These are phyloP conservation scores for Callipepla squamata DNA, from an alignment of 2,113 vertebrate species.

Conservation along the genomic window DNA sequence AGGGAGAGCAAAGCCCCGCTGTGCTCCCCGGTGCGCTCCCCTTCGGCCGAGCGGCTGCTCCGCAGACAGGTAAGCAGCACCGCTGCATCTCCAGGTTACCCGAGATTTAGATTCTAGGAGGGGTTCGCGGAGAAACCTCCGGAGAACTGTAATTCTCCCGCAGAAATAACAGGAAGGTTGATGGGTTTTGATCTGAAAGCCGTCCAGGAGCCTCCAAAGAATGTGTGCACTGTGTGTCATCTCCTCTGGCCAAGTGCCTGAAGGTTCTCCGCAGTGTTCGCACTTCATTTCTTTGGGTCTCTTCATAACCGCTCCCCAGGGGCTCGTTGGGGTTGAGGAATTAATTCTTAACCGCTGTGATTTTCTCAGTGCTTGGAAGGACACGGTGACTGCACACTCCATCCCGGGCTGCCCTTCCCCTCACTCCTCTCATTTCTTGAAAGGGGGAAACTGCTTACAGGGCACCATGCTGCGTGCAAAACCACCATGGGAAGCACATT, in stretches of 20 bases:
- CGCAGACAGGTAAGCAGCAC: constrained; percentile 88
- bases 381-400: neutral
- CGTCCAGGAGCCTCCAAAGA: constrained; percentile 42
- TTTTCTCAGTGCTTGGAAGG: constrained; percentile 38
- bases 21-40: constrained; percentile 81
- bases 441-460: neutral
- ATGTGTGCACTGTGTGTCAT: neutral
- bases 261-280: constrained; percentile 38
- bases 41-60: constrained; percentile 89
- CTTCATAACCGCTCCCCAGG: constrained; percentile 44
- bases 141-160: constrained; percentile 27
- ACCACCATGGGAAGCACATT: neutral
- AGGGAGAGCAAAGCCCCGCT: constrained; percentile 82
- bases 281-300: constrained; percentile 24
- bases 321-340: constrained; percentile 28
- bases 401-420: neutral
- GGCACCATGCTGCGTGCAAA: neutral
- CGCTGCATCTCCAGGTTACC: neutral
- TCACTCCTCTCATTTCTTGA: neutral
- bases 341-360: constrained; percentile 48
- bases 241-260: constrained; percentile 46
- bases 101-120: constrained; percentile 15
- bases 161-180: constrained; percentile 50
- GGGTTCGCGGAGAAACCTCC: neutral
- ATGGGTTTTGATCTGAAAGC: constrained; percentile 48